Evolutionary conservation across 2,888 invertebrate genomes (phyloP).

Genomic region (Lasioglossum malachurum): DNA sequence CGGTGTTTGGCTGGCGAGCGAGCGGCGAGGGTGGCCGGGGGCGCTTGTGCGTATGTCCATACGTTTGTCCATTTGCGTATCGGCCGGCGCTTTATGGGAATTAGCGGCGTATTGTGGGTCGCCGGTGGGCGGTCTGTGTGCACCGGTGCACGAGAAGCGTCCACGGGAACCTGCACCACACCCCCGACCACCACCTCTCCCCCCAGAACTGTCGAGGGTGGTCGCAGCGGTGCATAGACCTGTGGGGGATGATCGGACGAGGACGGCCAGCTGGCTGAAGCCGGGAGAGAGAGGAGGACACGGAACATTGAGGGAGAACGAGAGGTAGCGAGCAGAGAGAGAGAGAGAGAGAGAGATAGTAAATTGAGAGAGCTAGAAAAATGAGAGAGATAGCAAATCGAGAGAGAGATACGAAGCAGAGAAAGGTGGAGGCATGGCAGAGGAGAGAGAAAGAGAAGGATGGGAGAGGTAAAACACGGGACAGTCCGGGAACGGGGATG

Average conservation of each 20-base stretch:
- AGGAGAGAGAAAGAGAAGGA: conserved; percentile 9
- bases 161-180: conserved; percentile 65
- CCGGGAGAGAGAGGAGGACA: too few relatives aligned
- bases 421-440: too few relatives aligned
- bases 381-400: too few relatives aligned
- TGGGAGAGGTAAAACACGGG: conserved; percentile 34
- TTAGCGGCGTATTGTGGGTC: conserved; percentile 84
- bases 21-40: conserved; percentile 65
- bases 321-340: conserved; percentile 3
- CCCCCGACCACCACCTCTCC: conserved; percentile 27
- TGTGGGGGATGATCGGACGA: conserved; percentile 56
- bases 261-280: conserved; percentile 31
- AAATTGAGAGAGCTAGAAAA: not conserved
- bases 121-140: conserved; percentile 81
- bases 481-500: conserved; percentile 71
- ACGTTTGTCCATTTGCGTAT: conserved; percentile 84
- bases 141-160: conserved; percentile 78
- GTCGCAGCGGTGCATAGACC: conserved; percentile 49
- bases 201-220: conserved; percentile 32
- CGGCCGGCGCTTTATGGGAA: conserved; percentile 83
- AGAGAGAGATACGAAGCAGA: too few relatives aligned
- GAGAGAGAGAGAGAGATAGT: not conserved
- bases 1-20: conserved; percentile 61
- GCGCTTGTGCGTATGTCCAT: conserved; percentile 75
- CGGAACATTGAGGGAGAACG: too few relatives aligned